Base-by-base conservation (phyloP, 2,888 invertebrate species). In the Eupithecia subumbrata region DNA sequence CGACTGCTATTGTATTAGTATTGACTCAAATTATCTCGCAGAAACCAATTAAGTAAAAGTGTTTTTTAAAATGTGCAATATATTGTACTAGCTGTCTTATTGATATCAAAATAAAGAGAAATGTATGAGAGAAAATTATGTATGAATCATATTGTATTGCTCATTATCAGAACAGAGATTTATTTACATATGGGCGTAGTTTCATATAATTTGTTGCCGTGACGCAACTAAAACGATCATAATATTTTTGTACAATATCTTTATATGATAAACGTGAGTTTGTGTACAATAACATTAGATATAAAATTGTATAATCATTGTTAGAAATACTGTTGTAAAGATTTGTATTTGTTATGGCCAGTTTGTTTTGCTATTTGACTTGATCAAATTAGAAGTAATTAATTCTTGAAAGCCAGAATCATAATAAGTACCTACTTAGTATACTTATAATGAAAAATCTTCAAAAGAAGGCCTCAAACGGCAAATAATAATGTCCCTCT, bases 151-250 rank as follows among this genome's bases (percentile, higher is more conserved):
- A 56, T 60, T 25, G 22, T 60, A 74, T 63, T 64, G 68, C 68
- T 72, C 69, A 72, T 73, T 67, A 73, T 73, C 73, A 40, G 64
- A 71, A 40, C n/a, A 66, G 66, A 73, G 45, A 43, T 71, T 67
- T 76, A 67, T 72, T 64, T 73, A 63, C 8, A 56, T 74, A 63
- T 64, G 63, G 66, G 43, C 43, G 72, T 66, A 69, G 66, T 68
- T 76, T 66, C 37, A 67, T 69, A 64, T 76, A 11, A 68, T 71
- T 68, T 40, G 40, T 63, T 30, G 30, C 70, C 70, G 76, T 71
- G 70, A 71, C 71, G 71, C 76, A 73, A 68, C 60, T 73, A 63
- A 76, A 73, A 73, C 73, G 40, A 73, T 73, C 67, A 71, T 76
- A 64, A 73, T 76, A 76, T 73, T 73, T 73, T 76, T 73, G 73